These are phyloP conservation scores for Platypus cylindrus DNA, from an alignment of 2,888 invertebrate genomes.

Conservation along the genomic window DNA sequence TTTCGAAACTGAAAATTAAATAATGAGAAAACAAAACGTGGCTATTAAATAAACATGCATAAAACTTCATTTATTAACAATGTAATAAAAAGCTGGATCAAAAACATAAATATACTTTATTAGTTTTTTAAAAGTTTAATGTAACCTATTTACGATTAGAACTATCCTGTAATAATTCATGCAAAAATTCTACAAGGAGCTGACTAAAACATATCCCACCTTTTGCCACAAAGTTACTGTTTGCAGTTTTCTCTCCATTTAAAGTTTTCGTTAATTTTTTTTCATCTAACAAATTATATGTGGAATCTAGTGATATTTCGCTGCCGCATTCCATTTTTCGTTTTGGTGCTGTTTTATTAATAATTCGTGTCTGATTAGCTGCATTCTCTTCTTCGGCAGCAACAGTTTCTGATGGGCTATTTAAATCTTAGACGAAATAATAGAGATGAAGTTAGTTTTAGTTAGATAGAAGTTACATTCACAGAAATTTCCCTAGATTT, in stretches of 20 bases:
- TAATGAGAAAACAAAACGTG: slow-evolving; percentile 6
- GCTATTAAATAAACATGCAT: background rate
- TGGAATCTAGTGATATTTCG: slow-evolving; percentile 14
- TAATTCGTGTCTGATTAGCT: background rate
- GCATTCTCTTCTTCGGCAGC: background rate
- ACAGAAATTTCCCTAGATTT: no score
- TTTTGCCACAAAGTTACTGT: slow-evolving; percentile 25
- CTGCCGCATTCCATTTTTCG: slow-evolving; percentile 16
- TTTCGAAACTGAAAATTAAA: slow-evolving; percentile 16
- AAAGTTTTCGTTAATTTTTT: slow-evolving; percentile 8
- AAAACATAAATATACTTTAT: no score
- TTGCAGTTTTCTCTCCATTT: slow-evolving; percentile 16
- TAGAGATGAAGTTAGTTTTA: no score
- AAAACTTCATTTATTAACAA: slow-evolving; percentile 8
- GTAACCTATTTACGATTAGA: no score
- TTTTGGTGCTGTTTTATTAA: slow-evolving; percentile 6
- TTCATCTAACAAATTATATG: slow-evolving; percentile 5
- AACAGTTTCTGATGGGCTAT: no score
- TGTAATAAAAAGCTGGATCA: no score
- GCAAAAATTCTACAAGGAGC: slow-evolving; percentile 23
- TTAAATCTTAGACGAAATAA: no score
- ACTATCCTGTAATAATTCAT: slow-evolving; percentile 15
- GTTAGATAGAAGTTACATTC: no score
- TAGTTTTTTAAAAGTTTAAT: no score
- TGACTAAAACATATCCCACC: slow-evolving; percentile 28